These are phyloP conservation scores for Argyresthia goedartella DNA, from an alignment of 2,888 invertebrate genomes.

Conservation along the genomic window DNA sequence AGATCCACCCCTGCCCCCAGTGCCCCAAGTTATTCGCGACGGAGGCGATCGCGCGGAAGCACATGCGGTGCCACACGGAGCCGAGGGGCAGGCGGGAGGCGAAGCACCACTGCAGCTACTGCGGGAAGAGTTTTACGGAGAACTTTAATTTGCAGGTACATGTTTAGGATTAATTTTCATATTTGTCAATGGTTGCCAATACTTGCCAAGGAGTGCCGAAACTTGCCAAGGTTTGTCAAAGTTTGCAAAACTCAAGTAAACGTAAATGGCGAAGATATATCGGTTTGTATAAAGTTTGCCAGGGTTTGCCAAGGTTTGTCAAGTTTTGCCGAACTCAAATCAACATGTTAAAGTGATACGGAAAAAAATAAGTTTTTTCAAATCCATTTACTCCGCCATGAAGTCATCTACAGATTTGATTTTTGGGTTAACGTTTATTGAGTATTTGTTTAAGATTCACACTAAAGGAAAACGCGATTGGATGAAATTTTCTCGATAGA, in stretches of 20 bases:
- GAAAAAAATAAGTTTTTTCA: no score
- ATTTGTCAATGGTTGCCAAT: not conserved
- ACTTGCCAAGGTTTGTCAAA: not conserved
- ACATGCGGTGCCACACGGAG: constrained; percentile 46
- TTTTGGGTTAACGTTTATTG: no score
- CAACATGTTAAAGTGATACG: no score
- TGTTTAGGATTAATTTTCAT: not conserved
- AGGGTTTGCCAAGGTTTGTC: not conserved
- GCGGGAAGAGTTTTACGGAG: constrained; percentile 55
- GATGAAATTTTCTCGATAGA: no score
- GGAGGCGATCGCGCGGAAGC: constrained; percentile 39
- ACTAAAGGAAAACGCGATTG: no score
- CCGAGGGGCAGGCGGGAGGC: constrained; percentile 29
- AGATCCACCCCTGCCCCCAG: constrained; percentile 40
- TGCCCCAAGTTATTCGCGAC: constrained; percentile 60
- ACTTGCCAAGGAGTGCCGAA: not conserved
- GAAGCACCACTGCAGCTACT: constrained; percentile 47
- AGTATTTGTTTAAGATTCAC: no score
- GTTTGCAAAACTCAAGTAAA: not conserved
- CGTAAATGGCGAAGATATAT: no score
- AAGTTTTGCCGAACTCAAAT: not conserved
- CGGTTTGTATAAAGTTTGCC: not conserved
- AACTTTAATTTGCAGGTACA: constrained; percentile 43
- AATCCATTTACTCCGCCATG: no score
- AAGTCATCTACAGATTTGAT: no score